Percentiles rank a stretch among this genome's conserved stretches.
phyloP scores from a whole-genome alignment of 2,797 vertebrate genomes.

The Melopsittacus undulatus region DNA sequence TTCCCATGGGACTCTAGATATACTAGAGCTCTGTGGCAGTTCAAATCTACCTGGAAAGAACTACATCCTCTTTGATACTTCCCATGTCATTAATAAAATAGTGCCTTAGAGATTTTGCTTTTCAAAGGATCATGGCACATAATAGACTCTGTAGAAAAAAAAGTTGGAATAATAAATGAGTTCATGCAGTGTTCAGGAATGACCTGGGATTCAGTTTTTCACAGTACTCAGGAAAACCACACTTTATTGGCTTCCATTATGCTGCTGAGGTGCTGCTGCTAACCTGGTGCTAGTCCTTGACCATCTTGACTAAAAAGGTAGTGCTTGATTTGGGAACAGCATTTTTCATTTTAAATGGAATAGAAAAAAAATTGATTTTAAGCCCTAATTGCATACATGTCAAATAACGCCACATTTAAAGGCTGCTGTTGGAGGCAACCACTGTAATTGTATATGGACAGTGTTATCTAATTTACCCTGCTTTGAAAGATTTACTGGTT shows the following conservation, averaged over 20 bases:
- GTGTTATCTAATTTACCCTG: conserved; percentile 75
- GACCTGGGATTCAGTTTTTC: conserved; percentile 5
- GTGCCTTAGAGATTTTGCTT: background rate
- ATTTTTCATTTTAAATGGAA: conserved; percentile 82
- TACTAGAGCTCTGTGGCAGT: fast-evolving
- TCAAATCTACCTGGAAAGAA: background rate
- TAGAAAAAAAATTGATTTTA: conserved; percentile 79
- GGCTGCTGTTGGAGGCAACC: conserved; percentile 73
- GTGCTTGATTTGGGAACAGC: conserved; percentile 69
- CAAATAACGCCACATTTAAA: conserved; percentile 82
- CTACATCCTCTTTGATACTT: background rate
- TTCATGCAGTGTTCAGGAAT: background rate
- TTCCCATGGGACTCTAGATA: background rate
- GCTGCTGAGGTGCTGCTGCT: conserved; percentile 53
- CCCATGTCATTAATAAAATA: no score
- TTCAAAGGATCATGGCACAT: background rate
- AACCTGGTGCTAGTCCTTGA: conserved; percentile 60
- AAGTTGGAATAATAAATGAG: background rate
- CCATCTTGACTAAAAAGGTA: conserved; percentile 72
- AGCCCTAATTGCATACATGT: conserved; percentile 78
- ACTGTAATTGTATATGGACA: conserved; percentile 75
- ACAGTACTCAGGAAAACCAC: conserved; percentile 30
- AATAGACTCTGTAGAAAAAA: background rate
- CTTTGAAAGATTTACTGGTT: conserved; percentile 75
- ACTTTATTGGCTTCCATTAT: conserved; percentile 39